phyloP scores from a whole-genome alignment of 2,888 invertebrate species.

The Dusona sp. region DNA sequence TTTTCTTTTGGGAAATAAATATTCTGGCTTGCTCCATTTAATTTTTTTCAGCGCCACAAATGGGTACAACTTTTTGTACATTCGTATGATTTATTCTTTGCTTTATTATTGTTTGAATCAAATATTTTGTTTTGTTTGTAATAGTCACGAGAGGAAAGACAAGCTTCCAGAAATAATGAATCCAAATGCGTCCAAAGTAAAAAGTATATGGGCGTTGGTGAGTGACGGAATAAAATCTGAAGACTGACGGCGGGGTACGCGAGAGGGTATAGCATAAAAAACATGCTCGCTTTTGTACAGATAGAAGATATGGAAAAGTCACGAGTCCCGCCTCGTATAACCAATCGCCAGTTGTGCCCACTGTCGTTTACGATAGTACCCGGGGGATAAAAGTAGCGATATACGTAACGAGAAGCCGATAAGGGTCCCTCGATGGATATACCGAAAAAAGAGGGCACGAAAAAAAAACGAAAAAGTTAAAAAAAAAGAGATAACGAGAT shows the following conservation, averaged over 20 bases:
- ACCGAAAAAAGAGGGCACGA: conserved; percentile 29
- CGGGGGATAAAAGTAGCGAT: conserved; percentile 55
- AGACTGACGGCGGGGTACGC: background rate
- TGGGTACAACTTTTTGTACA: background rate
- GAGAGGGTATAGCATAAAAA: background rate
- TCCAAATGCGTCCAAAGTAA: background rate
- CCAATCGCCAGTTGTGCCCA: conserved; percentile 45
- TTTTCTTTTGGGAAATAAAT: background rate
- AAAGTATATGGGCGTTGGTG: background rate
- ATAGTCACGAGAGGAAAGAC: background rate
- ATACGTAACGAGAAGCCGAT: conserved; percentile 61
- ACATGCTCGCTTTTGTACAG: background rate
- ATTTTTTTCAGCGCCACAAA: background rate
- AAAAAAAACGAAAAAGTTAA: conserved; percentile 9
- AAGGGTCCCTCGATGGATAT: conserved; percentile 42
- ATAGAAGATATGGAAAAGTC: conserved; percentile 36
- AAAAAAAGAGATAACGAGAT: conserved; percentile 47
- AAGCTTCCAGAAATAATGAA: background rate
- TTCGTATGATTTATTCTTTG: background rate
- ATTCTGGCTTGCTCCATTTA: background rate
- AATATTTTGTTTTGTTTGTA: background rate
- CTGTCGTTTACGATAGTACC: conserved; percentile 56
- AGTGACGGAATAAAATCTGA: conserved; percentile 25
- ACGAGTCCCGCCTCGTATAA: conserved; percentile 43
- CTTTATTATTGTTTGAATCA: background rate